These are phyloP conservation scores for Apolygus lucorum DNA, from an alignment of 1,140 invertebrate genomes.

Conservation along the genomic window DNA sequence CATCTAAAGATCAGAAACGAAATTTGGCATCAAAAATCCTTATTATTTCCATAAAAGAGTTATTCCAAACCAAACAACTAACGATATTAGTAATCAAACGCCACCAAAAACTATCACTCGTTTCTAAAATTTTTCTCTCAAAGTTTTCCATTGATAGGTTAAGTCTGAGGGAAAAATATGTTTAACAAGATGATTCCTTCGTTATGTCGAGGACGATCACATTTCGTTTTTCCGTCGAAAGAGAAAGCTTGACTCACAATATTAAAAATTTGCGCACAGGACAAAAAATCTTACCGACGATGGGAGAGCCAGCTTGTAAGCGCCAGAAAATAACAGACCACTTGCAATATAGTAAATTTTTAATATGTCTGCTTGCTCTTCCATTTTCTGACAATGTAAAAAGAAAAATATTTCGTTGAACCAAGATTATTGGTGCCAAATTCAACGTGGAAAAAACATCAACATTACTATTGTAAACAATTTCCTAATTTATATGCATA, in stretches of 20 bases:
- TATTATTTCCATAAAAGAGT: not conserved
- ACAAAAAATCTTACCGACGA: constrained; percentile 1
- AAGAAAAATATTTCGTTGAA: not conserved
- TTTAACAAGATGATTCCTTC: not conserved
- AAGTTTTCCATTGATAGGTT: not conserved
- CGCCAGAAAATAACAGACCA: not conserved
- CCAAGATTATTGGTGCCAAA: not conserved
- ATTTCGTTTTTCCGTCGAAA: not conserved
- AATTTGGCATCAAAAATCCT: no score
- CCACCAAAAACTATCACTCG: not conserved
- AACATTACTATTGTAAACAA: no score
- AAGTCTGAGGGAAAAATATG: not conserved
- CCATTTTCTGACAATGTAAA: constrained; percentile 11
- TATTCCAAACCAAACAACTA: not conserved
- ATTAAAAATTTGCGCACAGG: not conserved
- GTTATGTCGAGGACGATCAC: not conserved
- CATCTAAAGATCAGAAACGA: no score
- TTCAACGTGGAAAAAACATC: no score
- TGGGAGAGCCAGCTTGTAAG: not conserved
- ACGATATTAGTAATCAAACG: not conserved
- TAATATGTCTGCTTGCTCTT: not conserved
- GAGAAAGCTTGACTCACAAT: not conserved
- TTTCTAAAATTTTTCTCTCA: not conserved
- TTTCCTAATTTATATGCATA: not conserved
- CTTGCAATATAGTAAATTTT: constrained; percentile 7